Evolutionary conservation across 2,113 vertebrate genomes (phyloP).

Genomic region (Bubo scandiacus): DNA sequence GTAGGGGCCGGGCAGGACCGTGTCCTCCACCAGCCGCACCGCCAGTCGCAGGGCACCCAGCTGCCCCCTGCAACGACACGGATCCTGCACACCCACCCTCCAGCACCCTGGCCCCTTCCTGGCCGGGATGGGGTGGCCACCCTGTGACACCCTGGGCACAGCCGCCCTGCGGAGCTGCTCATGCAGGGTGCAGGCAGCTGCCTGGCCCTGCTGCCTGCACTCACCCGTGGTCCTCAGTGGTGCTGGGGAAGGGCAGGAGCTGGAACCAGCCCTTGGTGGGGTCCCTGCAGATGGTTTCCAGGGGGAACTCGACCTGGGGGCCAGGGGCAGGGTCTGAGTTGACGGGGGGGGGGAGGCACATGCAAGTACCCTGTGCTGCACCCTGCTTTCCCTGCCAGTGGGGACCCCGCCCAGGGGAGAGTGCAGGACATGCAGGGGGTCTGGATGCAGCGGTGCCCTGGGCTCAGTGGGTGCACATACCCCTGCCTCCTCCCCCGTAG

Average conservation of each 20-base stretch:
- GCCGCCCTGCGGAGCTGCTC: not conserved
- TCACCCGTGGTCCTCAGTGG: conserved; percentile 78
- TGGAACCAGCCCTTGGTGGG: conserved; percentile 87
- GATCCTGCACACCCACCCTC: not conserved
- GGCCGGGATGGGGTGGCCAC: not conserved
- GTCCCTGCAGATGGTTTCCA: conserved; percentile 70
- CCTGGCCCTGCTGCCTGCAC: not conserved
- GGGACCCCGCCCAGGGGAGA: not conserved
- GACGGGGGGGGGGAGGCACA: accelerated
- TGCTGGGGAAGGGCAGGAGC: conserved; percentile 83
- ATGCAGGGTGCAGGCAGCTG: not conserved
- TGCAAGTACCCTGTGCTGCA: not conserved
- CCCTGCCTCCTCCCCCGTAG: no score
- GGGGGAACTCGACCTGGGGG: conserved; percentile 82
- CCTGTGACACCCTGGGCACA: not conserved
- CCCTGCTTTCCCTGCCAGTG: not conserved
- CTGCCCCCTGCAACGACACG: conserved; percentile 60
- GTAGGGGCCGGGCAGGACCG: conserved; percentile 77
- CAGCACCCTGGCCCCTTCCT: accelerated
- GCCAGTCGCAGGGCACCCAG: conserved; percentile 88
- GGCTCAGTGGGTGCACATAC: not conserved
- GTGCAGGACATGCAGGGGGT: accelerated
- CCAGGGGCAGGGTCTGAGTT: not conserved
- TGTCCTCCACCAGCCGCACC: conserved; percentile 84
- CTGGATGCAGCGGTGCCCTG: not conserved